Evolutionary conservation across 2,797 vertebrate species (phyloP), one percentile per base, ranked within the genome.

Genomic region (Meda fulgida): DNA sequence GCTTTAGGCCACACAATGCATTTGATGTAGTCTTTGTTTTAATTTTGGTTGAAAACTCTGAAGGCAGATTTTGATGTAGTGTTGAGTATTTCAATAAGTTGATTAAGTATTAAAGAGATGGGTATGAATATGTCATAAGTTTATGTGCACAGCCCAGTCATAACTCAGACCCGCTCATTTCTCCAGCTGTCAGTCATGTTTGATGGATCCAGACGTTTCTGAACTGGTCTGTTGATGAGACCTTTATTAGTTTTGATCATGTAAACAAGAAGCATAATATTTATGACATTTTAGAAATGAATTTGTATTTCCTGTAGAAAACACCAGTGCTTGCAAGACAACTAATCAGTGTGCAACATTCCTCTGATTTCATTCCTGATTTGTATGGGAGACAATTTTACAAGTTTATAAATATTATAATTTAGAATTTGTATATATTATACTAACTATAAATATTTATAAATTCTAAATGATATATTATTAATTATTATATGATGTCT

Each of bases 11-110:
- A 78, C 87, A 88, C 88, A 88, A 65, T 86, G 90, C 86, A 85
- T 89, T 84, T 93, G 91, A 94, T 92, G 89, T 92, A 94, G 92
- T 92, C 93, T 93, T 92, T 92, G 92, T 91, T 94, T 94, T 94
- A 93, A 93, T 93, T 92, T 92, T 92, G 92, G 92, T 92, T 92
- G 90, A 92, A 91, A 92, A 91, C 90, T 93, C 91, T 91, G 89
- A 92, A 91, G 92, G 91, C 90, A 79, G 90, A 90, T 89, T 90
- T 91, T 91, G 91, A 92, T 87, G 88, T 87, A 92, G 92, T 88
- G 92, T 90, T 90, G 90, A 91, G 90, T 88, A 92, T 87, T 81
- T 91, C 91, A 92, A 34, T 16, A 21, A 67, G 4, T 69, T 34
- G 78, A 86, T 86, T 73, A 55, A 55, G 60, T 82, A 83, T 85